phyloP scores from a whole-genome alignment of 2,113 vertebrate species.

The Oncorhynchus kisutch region DNA sequence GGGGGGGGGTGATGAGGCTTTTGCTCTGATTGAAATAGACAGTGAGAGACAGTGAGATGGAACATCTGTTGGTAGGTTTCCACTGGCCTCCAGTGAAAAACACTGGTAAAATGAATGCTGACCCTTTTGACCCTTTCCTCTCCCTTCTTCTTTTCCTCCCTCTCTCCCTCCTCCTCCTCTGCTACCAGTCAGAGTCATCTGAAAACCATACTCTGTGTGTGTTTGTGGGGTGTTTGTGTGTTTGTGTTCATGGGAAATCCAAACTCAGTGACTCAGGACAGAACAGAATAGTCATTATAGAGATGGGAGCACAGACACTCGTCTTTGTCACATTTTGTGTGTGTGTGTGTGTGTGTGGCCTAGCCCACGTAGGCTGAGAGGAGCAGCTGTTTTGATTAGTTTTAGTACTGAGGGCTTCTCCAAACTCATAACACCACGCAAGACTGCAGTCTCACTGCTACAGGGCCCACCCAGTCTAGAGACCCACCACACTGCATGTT shows the following conservation, averaged over 20 bases:
- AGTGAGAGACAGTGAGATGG: slow-evolving; percentile 38
- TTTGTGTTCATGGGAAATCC: slow-evolving; percentile 17
- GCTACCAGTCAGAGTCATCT: slow-evolving; percentile 11
- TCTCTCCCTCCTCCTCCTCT: not conserved
- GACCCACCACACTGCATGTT: too few species aligned
- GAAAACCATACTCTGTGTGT: not conserved
- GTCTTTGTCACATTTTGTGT: not conserved
- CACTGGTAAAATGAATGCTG: slow-evolving; percentile 58
- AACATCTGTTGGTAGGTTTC: slow-evolving; percentile 67
- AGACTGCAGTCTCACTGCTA: too few species aligned
- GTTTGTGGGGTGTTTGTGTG: slow-evolving; percentile 3
- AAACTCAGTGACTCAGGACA: not conserved
- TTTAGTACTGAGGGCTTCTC: not conserved
- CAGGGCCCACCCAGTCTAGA: too few species aligned
- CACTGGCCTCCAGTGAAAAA: slow-evolving; percentile 60
- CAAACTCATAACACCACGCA: too few species aligned
- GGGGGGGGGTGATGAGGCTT: slow-evolving; percentile 37
- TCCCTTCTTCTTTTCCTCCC: slow-evolving; percentile 10
- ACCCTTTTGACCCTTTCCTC: slow-evolving; percentile 62
- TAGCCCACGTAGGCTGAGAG: not conserved
- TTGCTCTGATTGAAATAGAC: slow-evolving; percentile 57
- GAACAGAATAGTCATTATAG: slow-evolving; percentile 9
- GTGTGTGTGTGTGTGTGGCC: not conserved
- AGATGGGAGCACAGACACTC: not conserved
- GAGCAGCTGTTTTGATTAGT: not conserved